Percentiles rank a stretch among this genome's conserved stretches.
Evolutionary conservation across 1,140 invertebrate genomes (phyloP).

Genomic region (Tetragnatha versicolor): DNA sequence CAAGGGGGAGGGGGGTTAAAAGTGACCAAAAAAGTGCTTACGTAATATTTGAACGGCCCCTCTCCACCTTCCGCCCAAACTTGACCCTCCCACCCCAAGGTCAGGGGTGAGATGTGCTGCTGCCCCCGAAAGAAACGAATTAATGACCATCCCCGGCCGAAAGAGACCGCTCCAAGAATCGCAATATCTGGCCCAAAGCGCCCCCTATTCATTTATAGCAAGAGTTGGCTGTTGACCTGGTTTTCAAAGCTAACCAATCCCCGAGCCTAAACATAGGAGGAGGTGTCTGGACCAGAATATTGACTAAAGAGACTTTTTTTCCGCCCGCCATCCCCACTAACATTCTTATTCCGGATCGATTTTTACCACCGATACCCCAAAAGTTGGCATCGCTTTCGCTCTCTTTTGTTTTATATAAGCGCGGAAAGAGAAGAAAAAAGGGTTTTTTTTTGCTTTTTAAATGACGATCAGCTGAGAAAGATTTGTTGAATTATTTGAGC

Average conservation of each 20-base stretch:
- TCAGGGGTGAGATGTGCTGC: too few relatives aligned
- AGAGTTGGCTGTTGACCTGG: constrained; percentile 33
- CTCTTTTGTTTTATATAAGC: constrained; percentile 27
- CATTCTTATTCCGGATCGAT: constrained; percentile 25
- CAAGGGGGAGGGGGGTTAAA: too few relatives aligned
- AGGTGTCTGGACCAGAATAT: constrained; percentile 41
- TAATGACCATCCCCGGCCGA: too few relatives aligned
- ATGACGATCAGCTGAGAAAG: constrained; percentile 34
- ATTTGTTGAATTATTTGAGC: constrained; percentile 42
- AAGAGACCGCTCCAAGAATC: too few relatives aligned
- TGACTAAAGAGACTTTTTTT: constrained; percentile 24
- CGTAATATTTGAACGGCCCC: too few relatives aligned
- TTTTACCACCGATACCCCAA: constrained; percentile 8
- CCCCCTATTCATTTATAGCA: constrained; percentile 32
- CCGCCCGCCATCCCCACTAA: not conserved
- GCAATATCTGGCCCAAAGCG: too few relatives aligned
- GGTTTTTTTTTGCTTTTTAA: too few relatives aligned
- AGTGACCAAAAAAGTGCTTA: too few relatives aligned
- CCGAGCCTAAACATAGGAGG: constrained; percentile 30
- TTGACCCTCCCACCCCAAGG: too few relatives aligned
- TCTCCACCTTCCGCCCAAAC: too few relatives aligned
- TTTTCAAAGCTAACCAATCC: constrained; percentile 46
- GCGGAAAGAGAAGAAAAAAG: too few relatives aligned
- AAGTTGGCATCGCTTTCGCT: constrained; percentile 28
- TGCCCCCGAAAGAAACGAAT: too few relatives aligned